Conservation (phyloP, 2,888 invertebrate species). For the Dorcus hopei region DNA sequence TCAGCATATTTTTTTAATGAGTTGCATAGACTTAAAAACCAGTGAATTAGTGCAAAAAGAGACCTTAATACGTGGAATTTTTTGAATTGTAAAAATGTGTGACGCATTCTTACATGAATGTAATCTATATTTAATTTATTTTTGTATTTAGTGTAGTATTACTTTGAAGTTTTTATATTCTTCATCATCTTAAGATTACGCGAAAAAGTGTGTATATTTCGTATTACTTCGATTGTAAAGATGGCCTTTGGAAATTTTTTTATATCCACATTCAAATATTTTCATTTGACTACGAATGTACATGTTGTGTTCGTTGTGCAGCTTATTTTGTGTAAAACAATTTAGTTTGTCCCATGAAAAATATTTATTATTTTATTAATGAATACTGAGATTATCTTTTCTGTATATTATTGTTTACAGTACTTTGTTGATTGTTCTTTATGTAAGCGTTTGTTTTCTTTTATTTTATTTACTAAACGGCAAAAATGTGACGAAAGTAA, state of each 20-base stretch:
- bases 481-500: too few species aligned
- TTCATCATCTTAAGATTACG: background rate
- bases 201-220: background rate
- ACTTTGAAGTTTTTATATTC: background rate
- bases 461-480: too few species aligned
- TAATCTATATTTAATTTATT: conserved; percentile 14
- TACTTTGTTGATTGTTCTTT: too few species aligned
- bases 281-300: too few species aligned
- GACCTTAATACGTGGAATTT: background rate
- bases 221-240: background rate
- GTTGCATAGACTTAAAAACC: conserved; percentile 6
- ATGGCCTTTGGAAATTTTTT: background rate
- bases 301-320: too few species aligned
- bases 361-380: too few species aligned
- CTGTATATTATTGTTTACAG: too few species aligned
- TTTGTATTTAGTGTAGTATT: conserved; percentile 13
- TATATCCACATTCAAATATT: background rate
- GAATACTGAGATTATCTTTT: too few species aligned
- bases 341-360: too few species aligned
- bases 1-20: conserved; percentile 16
- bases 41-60: conserved; percentile 2
- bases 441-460: too few species aligned
- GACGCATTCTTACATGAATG: background rate
- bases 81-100: background rate
- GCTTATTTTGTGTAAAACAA: too few species aligned